These are phyloP conservation scores for Tympanoctomys barrerae DNA, from an alignment of 2,797 vertebrate genomes.

Conservation along the genomic window DNA sequence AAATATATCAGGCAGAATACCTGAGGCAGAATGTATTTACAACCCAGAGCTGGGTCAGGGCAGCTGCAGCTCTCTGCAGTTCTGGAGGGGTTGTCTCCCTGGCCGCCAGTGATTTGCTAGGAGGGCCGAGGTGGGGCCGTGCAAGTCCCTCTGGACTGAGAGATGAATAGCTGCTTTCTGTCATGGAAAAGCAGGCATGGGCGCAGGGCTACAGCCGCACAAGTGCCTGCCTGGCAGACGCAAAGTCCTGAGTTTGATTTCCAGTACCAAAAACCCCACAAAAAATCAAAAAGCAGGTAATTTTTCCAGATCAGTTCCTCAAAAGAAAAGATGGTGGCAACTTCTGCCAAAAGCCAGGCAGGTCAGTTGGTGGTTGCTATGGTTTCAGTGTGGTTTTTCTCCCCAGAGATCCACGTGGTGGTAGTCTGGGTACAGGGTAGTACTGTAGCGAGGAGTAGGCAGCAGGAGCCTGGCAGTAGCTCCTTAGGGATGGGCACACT, in stretches of 20 bases:
- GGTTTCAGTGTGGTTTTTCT: neutral
- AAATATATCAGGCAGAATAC: neutral
- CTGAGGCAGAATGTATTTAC: neutral
- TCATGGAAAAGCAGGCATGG: neutral
- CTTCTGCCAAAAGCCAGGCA: neutral
- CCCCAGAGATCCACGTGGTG: neutral
- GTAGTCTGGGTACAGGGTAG: neutral
- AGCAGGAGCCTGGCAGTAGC: too few species aligned
- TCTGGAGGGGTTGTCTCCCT: neutral
- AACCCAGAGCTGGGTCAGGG: slow-evolving; percentile 1
- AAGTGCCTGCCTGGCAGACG: too few species aligned
- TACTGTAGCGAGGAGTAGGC: neutral
- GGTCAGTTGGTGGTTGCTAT: neutral
- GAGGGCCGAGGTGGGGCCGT: neutral
- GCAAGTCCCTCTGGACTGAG: neutral
- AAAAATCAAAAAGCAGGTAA: neutral
- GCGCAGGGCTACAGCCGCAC: too few species aligned
- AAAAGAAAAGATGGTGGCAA: slow-evolving; percentile 12
- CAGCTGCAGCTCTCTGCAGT: neutral
- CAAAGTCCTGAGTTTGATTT: too few species aligned
- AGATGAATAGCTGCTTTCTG: neutral
- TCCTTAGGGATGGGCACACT: neutral
- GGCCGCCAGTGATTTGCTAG: neutral
- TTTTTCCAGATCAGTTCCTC: slow-evolving; percentile 34
- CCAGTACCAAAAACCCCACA: too few species aligned